phyloP scores from a whole-genome alignment of 2,113 vertebrate genomes.

The Pavo muticus region DNA sequence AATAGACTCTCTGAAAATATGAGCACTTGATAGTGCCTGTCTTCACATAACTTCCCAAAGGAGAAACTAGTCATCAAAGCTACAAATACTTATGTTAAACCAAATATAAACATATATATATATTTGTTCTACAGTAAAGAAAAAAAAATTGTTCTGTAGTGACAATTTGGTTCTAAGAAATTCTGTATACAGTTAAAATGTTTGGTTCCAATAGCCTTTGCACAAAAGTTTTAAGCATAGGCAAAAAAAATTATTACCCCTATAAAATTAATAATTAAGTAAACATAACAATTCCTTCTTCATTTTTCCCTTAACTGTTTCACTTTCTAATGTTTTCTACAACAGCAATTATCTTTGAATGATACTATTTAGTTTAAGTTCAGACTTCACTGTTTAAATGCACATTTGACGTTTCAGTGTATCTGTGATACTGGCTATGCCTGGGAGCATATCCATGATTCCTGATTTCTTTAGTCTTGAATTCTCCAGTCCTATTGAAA shows the following conservation, averaged over 20 bases:
- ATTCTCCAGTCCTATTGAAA: not conserved
- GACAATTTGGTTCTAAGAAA: not conserved
- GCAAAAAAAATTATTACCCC: not conserved
- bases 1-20: not conserved
- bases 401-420: not conserved
- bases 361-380: not conserved
- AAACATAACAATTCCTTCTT: not conserved
- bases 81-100: not conserved
- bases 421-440: not conserved
- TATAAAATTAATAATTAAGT: not conserved
- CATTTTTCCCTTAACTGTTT: not conserved
- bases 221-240: not conserved
- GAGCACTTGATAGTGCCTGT: not conserved
- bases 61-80: not conserved
- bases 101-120: accelerated
- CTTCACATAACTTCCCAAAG: not conserved
- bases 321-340: not conserved
- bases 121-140: not conserved
- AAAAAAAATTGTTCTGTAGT: not conserved
- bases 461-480: not conserved
- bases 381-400: not conserved
- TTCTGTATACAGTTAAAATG: not conserved
- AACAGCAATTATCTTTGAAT: not conserved
- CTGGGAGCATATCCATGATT: not conserved
- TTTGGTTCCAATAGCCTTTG: not conserved